Conservation (phyloP, 2,797 vertebrate genomes). For the Anguilla marmorata region DNA sequence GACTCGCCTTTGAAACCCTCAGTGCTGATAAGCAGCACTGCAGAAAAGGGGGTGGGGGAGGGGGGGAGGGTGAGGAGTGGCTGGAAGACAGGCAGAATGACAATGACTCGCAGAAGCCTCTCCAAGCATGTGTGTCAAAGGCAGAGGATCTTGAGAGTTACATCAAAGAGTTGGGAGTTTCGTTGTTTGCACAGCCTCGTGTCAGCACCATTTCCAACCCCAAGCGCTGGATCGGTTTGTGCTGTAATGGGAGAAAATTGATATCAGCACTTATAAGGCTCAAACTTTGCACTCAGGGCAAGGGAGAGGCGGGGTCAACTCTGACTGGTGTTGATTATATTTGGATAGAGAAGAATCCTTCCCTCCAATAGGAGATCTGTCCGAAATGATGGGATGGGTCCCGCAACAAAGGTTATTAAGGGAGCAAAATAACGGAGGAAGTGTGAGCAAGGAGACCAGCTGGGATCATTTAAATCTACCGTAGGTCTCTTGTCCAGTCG, state of each 20-base stretch:
- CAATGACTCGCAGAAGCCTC: conserved; percentile 12
- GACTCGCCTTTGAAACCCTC: conserved; percentile 20
- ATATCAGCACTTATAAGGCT: not conserved
- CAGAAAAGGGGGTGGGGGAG: not conserved
- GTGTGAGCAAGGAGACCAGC: not conserved
- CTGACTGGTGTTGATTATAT: not conserved
- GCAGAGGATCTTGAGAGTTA: not conserved
- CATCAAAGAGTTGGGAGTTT: not conserved
- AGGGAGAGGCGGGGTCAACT: not conserved
- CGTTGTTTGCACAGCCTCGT: not conserved
- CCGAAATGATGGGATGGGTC: not conserved
- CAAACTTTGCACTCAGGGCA: not conserved
- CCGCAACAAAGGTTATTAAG: not conserved
- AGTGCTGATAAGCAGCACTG: not conserved
- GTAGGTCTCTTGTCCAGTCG: not conserved
- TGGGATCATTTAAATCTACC: not conserved
- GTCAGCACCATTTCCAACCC: not conserved
- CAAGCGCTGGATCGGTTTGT: not conserved
- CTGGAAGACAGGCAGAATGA: conserved; percentile 19
- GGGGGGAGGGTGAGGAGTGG: not conserved
- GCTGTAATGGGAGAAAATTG: not conserved
- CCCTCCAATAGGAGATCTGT: not conserved
- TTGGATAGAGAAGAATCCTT: not conserved
- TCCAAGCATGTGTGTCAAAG: conserved; percentile 4
- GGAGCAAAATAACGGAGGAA: not conserved